Percentiles rank a stretch among this genome's conserved stretches.
Evolutionary conservation across 2,797 vertebrate genomes (phyloP).

Genomic region (Heteromormyrus szaboi): DNA sequence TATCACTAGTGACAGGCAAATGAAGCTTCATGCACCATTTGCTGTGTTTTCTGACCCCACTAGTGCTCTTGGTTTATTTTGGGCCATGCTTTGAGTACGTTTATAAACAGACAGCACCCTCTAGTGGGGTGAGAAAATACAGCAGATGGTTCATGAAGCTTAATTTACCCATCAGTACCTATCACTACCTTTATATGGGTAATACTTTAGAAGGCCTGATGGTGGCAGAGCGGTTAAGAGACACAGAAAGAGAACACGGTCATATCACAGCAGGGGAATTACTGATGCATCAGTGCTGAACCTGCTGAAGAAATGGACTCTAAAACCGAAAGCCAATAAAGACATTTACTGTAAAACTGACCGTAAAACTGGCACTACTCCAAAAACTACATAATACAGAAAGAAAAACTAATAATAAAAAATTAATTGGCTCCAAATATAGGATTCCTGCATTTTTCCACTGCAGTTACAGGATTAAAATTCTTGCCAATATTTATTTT

Average conservation of each 20-base stretch:
- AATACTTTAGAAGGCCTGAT: neutral
- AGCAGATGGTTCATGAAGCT: neutral
- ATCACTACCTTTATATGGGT: neutral
- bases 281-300: neutral
- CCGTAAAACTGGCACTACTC: neutral
- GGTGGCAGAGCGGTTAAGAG: neutral
- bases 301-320: neutral
- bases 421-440: neutral
- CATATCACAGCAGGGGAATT: neutral
- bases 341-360: neutral
- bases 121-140: neutral
- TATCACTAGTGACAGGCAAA: neutral
- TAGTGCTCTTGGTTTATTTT: neutral
- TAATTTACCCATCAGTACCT: neutral
- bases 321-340: neutral
- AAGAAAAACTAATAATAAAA: neutral
- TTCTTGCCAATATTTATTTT: slow-evolving; percentile 5
- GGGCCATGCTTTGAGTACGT: neutral
- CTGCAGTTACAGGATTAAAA: neutral
- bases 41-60: neutral
- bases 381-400: neutral
- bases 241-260: neutral
- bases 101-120: neutral
- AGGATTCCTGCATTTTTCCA: neutral
- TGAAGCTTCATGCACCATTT: neutral